Base-by-base conservation (phyloP, 1,140 invertebrate genomes). In the Lepidurus arcticus region DNA sequence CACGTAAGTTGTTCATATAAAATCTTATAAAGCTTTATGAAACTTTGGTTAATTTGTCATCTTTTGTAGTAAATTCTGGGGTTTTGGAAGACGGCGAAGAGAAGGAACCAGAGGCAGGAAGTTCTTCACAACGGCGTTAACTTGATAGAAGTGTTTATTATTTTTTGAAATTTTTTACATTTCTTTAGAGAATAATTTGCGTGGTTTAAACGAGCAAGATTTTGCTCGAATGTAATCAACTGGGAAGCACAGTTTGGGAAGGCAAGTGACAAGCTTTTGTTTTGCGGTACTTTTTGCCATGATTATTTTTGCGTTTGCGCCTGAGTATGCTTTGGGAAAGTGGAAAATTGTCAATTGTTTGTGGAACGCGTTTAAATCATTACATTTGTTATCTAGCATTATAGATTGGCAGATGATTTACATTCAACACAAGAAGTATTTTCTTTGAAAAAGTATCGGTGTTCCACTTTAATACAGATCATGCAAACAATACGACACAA, bases 1-100 rank as follows among this genome's bases (percentile, higher is more conserved):
- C 78, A n/a, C n/a, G 78, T 78, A 75, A 78, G 44, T 74, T 73
- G n/a, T 16, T 78, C 21, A 7, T 65, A 7, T 21, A n/a, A 16
- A 47, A 47, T 10, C 10, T 47, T 47, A 16, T 2, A 47, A 47
- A 16, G 45, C 45, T 16, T 47, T 47, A 16, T 10, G 4, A 47
- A 47, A 47, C 13, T 7, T 65, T 65, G 21, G 6, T 65, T 65
- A 16, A n/a, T 65, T 65, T 65, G 8, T 65, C 21, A 21, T 65
- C 5, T 65, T 65, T 16, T 65, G 16, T 16, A 65, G 53, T 65
- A 8, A 65, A 65, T 65, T 65, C 53, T 65, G 53, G 53, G 13
- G 53, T n/a, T 65, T 65, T 65, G n/a, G 53, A 65, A 65, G 53
- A 34, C 34, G 34, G 53, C 53, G 53, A 65, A 65, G 53, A 11